Base-by-base conservation (phyloP, 2,113 vertebrate species). In the Corythoichthys intestinalis region DNA sequence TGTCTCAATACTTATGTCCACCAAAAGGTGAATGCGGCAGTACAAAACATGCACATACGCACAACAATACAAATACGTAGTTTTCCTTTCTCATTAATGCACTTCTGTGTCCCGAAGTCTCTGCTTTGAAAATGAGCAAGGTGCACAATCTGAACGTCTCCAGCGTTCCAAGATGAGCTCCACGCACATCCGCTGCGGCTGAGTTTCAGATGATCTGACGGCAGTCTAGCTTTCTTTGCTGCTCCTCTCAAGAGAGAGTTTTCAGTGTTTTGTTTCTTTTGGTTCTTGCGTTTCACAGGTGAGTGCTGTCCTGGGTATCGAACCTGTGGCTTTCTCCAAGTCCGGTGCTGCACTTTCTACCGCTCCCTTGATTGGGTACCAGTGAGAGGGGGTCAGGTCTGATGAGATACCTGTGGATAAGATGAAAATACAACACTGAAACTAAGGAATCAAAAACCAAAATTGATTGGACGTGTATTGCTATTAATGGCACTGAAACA, bases 381-480 rank as follows among this genome's bases (percentile, higher is more conserved):
- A 91, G 77, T 38, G 92, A 93, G 70, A 94, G 88, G 49, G 92
- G 92, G 79, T 93, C 93, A 1, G 92, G 93, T 67, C 93, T 88
- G 81, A 94, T 93, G 75, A 93, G 88, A 83, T 94, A 93, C 83
- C 93, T 94, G 82, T 52, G 73, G 58, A 72, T 17, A 3, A 20
- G 65, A 65, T 44, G 6, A 8, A 44, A 8, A 8, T 2, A 44
- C 41, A 44, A 8, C 6, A 44, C 6, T 44, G 41, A 44, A 4
- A 44, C 41, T 7, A 44, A 7, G 41, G 41, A 28, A 28, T 28
- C 20, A 28, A 28, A 28, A 28, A 44, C 41, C 41, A 6, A 44
- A 44, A 44, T 44, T 5, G 41, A 44, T 44, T 44, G 41, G 3
- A 44, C 9, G 41, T 44, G 6, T 44, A 44, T 44, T 44, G 41